phyloP scores from a whole-genome alignment of 2,113 vertebrate species.

The Regulus satrapa region DNA sequence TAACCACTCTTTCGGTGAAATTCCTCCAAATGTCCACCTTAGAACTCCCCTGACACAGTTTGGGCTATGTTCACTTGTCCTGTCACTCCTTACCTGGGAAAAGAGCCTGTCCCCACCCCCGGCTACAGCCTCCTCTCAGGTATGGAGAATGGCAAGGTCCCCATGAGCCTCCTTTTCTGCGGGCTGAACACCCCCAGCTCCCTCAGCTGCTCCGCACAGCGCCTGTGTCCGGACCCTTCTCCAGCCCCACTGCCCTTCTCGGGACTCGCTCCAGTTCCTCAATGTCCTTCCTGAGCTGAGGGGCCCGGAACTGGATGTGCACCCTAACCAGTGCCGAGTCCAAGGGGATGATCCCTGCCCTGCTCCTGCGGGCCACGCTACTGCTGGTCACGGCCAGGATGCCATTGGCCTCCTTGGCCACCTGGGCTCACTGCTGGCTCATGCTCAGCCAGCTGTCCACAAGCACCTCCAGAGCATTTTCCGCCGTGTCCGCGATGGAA shows the following conservation, averaged over 20 bases:
- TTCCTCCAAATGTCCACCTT: not conserved
- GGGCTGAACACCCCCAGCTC: rapidly evolving
- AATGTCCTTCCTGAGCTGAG: rapidly evolving
- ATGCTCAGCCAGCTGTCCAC: no score
- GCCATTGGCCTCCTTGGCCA: rapidly evolving
- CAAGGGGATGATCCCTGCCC: not conserved
- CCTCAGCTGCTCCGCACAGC: not conserved
- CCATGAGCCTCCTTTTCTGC: not conserved
- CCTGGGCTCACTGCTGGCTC: not conserved
- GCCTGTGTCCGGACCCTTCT: not conserved
- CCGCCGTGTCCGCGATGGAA: rapidly evolving
- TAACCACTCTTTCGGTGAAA: not conserved
- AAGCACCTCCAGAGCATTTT: not conserved
- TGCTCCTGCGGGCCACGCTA: not conserved
- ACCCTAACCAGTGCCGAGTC: not conserved
- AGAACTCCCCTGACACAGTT: not conserved
- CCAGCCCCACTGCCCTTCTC: rapidly evolving
- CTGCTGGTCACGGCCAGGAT: not conserved
- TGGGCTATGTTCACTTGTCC: not conserved
- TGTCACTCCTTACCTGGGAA: not conserved
- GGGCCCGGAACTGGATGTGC: not conserved
- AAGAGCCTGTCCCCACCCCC: no score
- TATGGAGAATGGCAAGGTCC: not conserved
- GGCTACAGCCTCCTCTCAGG: no score
- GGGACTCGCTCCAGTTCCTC: not conserved